Percentiles rank a stretch among this genome's conserved stretches.
Conservation (phyloP, 2,888 invertebrate species). For the Leptogaster cylindrica region DNA sequence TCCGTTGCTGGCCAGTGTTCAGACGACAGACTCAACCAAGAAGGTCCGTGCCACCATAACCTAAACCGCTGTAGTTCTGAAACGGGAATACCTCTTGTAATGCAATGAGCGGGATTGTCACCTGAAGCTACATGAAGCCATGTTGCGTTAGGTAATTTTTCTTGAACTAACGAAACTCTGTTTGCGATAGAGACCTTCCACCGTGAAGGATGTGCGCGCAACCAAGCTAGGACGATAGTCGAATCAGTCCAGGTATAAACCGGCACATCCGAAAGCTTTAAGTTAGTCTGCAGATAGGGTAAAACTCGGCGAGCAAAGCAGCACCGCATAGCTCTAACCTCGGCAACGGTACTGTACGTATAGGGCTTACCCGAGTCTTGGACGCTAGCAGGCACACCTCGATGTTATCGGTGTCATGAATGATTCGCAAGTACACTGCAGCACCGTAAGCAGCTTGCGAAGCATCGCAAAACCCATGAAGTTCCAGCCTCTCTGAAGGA, state of each 20-base stretch:
- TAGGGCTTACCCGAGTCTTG: slow-evolving; percentile 44
- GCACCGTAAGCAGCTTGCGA: slow-evolving; percentile 43
- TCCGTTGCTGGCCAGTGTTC: not conserved
- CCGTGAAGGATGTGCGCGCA: not conserved
- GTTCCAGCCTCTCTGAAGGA: not conserved
- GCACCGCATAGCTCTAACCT: not conserved
- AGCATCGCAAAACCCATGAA: slow-evolving; percentile 44
- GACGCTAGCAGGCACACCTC: slow-evolving; percentile 38
- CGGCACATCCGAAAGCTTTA: not conserved
- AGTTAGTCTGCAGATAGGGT: not conserved
- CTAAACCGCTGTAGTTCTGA: not conserved
- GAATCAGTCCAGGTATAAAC: not conserved
- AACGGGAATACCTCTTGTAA: not conserved
- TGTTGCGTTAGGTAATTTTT: not conserved
- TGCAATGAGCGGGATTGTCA: not conserved
- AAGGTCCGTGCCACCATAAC: not conserved
- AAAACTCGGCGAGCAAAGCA: not conserved
- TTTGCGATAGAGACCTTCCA: slow-evolving; percentile 2
- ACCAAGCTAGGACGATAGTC: not conserved
- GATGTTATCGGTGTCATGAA: not conserved
- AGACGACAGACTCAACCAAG: not conserved
- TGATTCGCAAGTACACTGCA: slow-evolving; percentile 25
- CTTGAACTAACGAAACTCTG: not conserved
- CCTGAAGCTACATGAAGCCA: not conserved
- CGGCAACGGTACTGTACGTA: slow-evolving; percentile 19